Conservation (phyloP, 2,113 vertebrate genomes). For the Aegithalos caudatus region DNA sequence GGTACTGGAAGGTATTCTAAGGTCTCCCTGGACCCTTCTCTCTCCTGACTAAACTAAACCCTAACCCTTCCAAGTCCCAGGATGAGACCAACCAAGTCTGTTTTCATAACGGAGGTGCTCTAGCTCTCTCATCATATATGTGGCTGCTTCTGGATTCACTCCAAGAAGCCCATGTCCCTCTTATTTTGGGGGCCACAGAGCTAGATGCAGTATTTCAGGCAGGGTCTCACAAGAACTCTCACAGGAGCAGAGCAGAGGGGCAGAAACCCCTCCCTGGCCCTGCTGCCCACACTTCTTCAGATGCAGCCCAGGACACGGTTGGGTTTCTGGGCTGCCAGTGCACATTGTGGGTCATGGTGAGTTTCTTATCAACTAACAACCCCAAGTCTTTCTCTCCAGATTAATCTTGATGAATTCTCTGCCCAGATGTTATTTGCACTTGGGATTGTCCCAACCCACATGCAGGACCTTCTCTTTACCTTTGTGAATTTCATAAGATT, state of each 20-base stretch:
- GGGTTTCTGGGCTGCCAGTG: background rate
- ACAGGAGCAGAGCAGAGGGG: background rate
- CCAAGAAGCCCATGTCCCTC: background rate
- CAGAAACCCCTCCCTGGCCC: accelerated
- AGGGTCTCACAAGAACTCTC: background rate
- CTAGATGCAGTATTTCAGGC: background rate
- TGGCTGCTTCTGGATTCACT: background rate
- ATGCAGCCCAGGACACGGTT: background rate
- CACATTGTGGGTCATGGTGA: background rate
- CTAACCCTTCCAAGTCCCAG: background rate
- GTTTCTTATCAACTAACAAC: background rate
- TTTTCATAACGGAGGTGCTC: background rate
- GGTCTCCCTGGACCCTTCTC: background rate
- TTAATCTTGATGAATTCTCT: background rate
- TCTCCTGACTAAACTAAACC: background rate
- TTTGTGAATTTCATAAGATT: background rate
- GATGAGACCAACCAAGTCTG: background rate
- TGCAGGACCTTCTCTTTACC: background rate
- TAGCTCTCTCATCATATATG: background rate
- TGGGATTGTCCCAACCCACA: too few species aligned
- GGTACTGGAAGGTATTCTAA: background rate
- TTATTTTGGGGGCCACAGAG: background rate
- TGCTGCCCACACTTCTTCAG: accelerated
- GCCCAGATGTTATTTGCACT: background rate
- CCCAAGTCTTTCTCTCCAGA: background rate